Base-by-base conservation (phyloP, 2,113 vertebrate genomes). In the Elephantulus edwardii region DNA sequence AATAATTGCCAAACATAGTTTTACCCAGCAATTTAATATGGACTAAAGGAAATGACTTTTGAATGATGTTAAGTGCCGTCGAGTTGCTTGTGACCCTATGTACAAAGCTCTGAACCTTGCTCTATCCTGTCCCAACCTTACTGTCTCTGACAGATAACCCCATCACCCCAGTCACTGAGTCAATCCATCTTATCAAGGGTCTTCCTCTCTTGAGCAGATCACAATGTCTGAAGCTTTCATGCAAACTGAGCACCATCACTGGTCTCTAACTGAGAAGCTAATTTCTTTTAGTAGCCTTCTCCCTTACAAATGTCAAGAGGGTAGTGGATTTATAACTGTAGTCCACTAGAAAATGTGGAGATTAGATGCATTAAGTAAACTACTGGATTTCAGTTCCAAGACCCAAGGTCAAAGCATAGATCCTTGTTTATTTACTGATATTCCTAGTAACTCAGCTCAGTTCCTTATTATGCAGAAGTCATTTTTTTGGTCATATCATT, bases 1-100 rank as follows among this genome's bases (percentile, higher is more conserved):
- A 60, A 79, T 92, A 90, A 93, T 30, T 89, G 82, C 78, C 87
- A 92, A 92, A 46, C 79, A 79, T 83, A 86, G 80, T 77, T 94
- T 88, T 72, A 90, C 33, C 79, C 0, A 89, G 66, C 50, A 90
- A 62, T 75, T 88, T 90, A 94, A 58, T 22, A 76, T 66, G 33
- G 46, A 66, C 30, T 87, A 82, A 77, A 92, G 91, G 22, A 78
- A 93, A 5, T 86, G 72, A 83, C 20, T 86, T 87, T 48, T 70
- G 42, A 76, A 70, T 28, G n/a, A n/a, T n/a, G n/a, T n/a, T n/a
- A n/a, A n/a, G n/a, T n/a, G n/a, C n/a, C n/a, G n/a, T n/a, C n/a
- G n/a, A n/a, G n/a, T n/a, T n/a, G n/a, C n/a, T n/a, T n/a, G n/a
- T n/a, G n/a, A n/a, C n/a, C n/a, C n/a, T n/a, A n/a, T n/a, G n/a